Evolutionary conservation across 2,113 vertebrate genomes (phyloP).

Genomic region (Chascanopsetta lugubris): DNA sequence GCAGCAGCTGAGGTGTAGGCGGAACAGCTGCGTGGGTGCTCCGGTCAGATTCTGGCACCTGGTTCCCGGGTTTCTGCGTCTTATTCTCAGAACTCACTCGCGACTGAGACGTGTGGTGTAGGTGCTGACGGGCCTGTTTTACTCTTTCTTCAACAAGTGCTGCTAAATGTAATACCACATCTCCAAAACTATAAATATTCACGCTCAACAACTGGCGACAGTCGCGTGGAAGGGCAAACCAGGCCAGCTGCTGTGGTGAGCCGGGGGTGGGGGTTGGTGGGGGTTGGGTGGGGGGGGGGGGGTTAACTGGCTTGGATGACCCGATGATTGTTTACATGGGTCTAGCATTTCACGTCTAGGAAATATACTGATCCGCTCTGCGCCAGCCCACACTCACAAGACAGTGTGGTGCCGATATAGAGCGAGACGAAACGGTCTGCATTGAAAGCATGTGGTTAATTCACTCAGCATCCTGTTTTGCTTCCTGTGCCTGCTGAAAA

Average conservation of each 20-base stretch:
- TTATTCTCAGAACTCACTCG: conserved; percentile 31
- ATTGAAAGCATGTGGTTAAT: conserved; percentile 54
- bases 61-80: conserved; percentile 35
- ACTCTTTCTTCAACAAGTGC: conserved; percentile 59
- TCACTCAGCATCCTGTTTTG: conserved; percentile 78
- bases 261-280: background rate
- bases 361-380: background rate
- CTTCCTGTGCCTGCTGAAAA: conserved; percentile 73
- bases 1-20: conserved; percentile 66
- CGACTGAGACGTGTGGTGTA: conserved; percentile 31
- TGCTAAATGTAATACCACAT: conserved; percentile 75
- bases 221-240: conserved; percentile 39
- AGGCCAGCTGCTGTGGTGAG: conserved; percentile 61
- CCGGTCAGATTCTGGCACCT: conserved; percentile 51
- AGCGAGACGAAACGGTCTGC: conserved; percentile 27
- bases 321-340: conserved; percentile 19
- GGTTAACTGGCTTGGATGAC: conserved; percentile 36
- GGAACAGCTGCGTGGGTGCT: conserved; percentile 69
- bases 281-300: background rate
- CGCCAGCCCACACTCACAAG: background rate
- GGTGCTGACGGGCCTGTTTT: conserved; percentile 53
- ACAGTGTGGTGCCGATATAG: conserved; percentile 14
- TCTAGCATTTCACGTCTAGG: background rate
- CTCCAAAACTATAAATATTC: conserved; percentile 76
- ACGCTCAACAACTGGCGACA: conserved; percentile 68